These are phyloP conservation scores for Dolomedes plantarius DNA, from an alignment of 2,888 invertebrate genomes.

Conservation along the genomic window DNA sequence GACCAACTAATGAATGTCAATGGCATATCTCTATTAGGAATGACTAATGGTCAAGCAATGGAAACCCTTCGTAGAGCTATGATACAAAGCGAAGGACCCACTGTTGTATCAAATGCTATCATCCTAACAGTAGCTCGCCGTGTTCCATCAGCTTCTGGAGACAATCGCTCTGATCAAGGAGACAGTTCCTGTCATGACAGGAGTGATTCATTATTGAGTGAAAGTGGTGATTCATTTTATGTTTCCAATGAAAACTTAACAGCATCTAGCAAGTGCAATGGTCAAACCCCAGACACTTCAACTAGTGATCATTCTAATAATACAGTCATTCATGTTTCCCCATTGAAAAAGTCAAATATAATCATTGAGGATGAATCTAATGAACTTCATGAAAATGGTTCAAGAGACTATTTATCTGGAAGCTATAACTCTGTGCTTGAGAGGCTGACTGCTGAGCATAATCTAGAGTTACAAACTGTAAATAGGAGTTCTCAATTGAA, in stretches of 20 bases:
- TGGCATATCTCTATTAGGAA: slow-evolving; percentile 89
- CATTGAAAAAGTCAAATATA: background rate
- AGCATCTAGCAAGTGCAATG: slow-evolving; percentile 39
- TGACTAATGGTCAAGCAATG: slow-evolving; percentile 96
- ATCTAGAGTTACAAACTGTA: background rate
- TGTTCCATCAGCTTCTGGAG: slow-evolving; percentile 77
- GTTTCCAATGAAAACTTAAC: slow-evolving; percentile 63
- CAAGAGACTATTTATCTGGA: background rate
- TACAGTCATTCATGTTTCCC: slow-evolving; percentile 66
- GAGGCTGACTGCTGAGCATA: background rate
- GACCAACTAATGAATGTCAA: slow-evolving; percentile 95
- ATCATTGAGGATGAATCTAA: background rate
- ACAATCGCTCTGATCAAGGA: slow-evolving; percentile 31
- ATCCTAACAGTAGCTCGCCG: slow-evolving; percentile 91
- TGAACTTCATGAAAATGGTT: background rate
- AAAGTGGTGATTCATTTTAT: slow-evolving; percentile 67
- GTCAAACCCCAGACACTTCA: slow-evolving; percentile 68
- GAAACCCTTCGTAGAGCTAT: slow-evolving; percentile 84
- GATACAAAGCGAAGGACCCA: slow-evolving; percentile 76
- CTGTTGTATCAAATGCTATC: slow-evolving; percentile 89
- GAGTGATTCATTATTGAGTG: slow-evolving; percentile 66
- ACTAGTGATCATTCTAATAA: slow-evolving; percentile 66
- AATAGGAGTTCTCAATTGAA: background rate
- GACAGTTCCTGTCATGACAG: slow-evolving; percentile 63
- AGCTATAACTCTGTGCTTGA: background rate